Conservation (phyloP, 2,888 invertebrate species). For the Onchidella celtica region DNA sequence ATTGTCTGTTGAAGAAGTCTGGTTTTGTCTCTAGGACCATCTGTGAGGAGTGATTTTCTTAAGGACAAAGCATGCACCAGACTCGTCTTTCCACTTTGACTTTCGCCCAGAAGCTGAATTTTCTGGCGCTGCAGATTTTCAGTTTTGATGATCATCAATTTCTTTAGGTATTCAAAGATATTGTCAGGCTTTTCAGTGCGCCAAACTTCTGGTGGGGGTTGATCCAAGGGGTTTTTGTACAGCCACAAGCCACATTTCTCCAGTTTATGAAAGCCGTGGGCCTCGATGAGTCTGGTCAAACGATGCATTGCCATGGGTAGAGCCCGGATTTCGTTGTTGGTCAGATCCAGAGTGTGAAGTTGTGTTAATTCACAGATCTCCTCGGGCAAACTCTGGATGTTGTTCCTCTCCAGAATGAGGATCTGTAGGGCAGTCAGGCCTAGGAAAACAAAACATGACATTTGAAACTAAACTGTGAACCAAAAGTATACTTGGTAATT, state of each 20-base stretch:
- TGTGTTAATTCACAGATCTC: slow-evolving; percentile 73
- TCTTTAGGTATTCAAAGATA: slow-evolving; percentile 76
- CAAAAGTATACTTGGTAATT: too few relatives aligned
- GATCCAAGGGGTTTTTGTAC: slow-evolving; percentile 77
- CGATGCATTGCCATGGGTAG: slow-evolving; percentile 75
- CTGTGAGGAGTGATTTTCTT: slow-evolving; percentile 68
- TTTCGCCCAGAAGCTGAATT: slow-evolving; percentile 73
- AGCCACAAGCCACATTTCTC: slow-evolving; percentile 78
- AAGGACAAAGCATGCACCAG: slow-evolving; percentile 69
- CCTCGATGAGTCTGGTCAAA: slow-evolving; percentile 69
- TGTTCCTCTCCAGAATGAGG: slow-evolving; percentile 71
- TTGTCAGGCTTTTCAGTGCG: slow-evolving; percentile 73
- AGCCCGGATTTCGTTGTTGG: slow-evolving; percentile 70
- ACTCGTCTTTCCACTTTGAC: slow-evolving; percentile 77
- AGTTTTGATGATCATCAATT: slow-evolving; percentile 73
- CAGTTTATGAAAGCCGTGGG: slow-evolving; percentile 75
- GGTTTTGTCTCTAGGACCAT: slow-evolving; percentile 64
- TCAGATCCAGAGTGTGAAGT: slow-evolving; percentile 77
- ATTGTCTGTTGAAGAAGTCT: slow-evolving; percentile 65
- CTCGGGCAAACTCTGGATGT: slow-evolving; percentile 70
- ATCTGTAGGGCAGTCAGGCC: slow-evolving; percentile 69
- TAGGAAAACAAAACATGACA: slow-evolving; percentile 18
- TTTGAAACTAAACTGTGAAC: too few relatives aligned
- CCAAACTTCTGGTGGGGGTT: slow-evolving; percentile 78
- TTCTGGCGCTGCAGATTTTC: slow-evolving; percentile 77